Evolutionary conservation across 2,113 vertebrate genomes (phyloP).

Genomic region (Oncorhynchus tshawytscha): DNA sequence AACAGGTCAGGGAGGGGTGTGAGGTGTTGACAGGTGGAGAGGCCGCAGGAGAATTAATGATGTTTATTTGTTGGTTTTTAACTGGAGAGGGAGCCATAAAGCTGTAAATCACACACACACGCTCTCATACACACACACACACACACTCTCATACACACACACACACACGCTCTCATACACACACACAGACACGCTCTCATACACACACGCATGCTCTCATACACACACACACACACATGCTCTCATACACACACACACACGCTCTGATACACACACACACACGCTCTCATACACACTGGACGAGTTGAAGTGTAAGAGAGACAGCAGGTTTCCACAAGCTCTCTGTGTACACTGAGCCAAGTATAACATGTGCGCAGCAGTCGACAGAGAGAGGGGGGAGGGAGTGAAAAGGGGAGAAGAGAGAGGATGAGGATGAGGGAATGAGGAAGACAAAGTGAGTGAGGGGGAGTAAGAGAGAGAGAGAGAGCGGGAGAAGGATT

Average conservation of each 20-base stretch:
- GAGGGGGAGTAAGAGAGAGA: not conserved
- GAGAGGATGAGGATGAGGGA: not conserved
- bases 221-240: no score
- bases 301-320: not conserved
- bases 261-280: not conserved
- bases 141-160: not conserved
- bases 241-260: no score
- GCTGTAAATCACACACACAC: not conserved
- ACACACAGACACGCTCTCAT: not conserved
- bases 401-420: not conserved
- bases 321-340: constrained; percentile 4
- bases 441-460: not conserved
- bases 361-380: not conserved
- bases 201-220: no score
- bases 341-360: constrained; percentile 1
- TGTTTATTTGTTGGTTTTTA: constrained; percentile 32
- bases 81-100: not conserved
- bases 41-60: constrained; percentile 10
- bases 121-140: not conserved
- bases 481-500: not conserved
- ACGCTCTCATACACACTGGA: not conserved
- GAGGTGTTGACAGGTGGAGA: constrained; percentile 12
- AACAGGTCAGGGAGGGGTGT: not conserved
- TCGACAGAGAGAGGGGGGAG: not conserved
- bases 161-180: not conserved